Conservation (phyloP, 1,140 invertebrate genomes). For the Drosophila nannoptera region DNA sequence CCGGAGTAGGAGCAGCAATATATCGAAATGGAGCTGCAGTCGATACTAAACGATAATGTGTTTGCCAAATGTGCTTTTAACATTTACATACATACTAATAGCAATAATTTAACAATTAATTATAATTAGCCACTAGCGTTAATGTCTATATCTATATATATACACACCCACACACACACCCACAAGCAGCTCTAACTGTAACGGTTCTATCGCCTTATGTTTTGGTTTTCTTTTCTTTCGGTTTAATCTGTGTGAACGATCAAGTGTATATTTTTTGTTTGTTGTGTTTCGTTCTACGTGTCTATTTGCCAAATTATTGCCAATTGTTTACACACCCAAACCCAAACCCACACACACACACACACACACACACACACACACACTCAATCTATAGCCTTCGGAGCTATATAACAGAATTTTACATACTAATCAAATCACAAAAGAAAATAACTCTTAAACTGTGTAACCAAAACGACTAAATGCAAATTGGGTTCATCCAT, state of each 20-base stretch:
- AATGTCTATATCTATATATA: constrained; percentile 66
- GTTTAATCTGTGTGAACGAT: neutral
- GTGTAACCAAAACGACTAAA: constrained; percentile 18
- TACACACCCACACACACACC: constrained; percentile 24
- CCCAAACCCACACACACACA: neutral
- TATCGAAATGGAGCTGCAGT: constrained; percentile 11
- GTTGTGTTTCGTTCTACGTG: constrained; percentile 43
- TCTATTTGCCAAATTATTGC: constrained; percentile 64
- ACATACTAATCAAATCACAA: constrained; percentile 32
- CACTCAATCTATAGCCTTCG: neutral
- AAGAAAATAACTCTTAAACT: constrained; percentile 43
- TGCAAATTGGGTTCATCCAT: constrained; percentile 44
- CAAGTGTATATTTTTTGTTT: neutral
- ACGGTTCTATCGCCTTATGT: constrained; percentile 20
- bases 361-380: neutral
- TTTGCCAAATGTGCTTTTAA: constrained; percentile 79
- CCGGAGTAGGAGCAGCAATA: constrained; percentile 3
- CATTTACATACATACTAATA: constrained; percentile 76
- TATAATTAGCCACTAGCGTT: constrained; percentile 72
- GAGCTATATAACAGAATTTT: constrained; percentile 1
- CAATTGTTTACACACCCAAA: constrained; percentile 29
- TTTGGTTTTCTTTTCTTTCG: constrained; percentile 26
- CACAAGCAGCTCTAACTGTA: constrained; percentile 44
- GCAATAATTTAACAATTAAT: constrained; percentile 71
- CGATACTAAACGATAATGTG: constrained; percentile 41